Conservation (phyloP, 30 jellyfish, hydroid and myxozoan species). For the Euphysa ruthae region DNA sequence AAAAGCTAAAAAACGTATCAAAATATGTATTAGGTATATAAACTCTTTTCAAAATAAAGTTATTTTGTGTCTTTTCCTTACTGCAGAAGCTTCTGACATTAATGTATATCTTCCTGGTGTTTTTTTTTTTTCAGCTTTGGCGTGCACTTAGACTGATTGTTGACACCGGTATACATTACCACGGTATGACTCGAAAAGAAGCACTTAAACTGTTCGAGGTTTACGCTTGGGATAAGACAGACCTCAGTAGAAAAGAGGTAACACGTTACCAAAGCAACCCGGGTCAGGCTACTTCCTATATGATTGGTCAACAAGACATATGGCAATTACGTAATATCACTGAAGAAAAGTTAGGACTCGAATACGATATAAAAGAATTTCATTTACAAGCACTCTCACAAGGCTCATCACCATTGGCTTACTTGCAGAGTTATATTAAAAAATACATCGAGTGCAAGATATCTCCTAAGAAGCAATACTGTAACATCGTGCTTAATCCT, state of each 20-base stretch:
- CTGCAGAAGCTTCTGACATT: no score
- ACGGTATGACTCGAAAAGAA: conserved; percentile 56
- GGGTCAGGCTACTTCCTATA: conserved; percentile 96
- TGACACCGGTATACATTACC: conserved; percentile 94
- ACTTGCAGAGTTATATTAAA: conserved; percentile 39
- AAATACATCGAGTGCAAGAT: conserved; percentile 51
- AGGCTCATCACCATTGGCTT: conserved; percentile 65
- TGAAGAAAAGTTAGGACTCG: conserved; percentile 40
- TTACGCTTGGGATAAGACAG: conserved; percentile 97
- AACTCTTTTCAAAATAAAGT: no score
- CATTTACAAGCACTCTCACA: conserved; percentile 88
- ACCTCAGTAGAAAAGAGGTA: conserved; percentile 81
- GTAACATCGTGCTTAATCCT: conserved; percentile 63
- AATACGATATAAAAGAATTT: conserved; percentile 66
- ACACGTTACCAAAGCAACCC: conserved; percentile 96
- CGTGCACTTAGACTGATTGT: conserved; percentile 92
- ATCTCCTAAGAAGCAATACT: conserved; percentile 37
- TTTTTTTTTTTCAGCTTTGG: conserved; percentile 66
- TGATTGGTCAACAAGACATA: conserved; percentile 95
- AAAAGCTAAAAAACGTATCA: no score
- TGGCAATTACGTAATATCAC: conserved; percentile 68
- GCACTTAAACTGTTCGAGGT: conserved; percentile 69
- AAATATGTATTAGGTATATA: no score
- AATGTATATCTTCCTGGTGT: neutral
- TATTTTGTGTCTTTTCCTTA: no score